These are phyloP conservation scores for Petroica traversi DNA, from an alignment of 2,113 vertebrate genomes.

Conservation along the genomic window DNA sequence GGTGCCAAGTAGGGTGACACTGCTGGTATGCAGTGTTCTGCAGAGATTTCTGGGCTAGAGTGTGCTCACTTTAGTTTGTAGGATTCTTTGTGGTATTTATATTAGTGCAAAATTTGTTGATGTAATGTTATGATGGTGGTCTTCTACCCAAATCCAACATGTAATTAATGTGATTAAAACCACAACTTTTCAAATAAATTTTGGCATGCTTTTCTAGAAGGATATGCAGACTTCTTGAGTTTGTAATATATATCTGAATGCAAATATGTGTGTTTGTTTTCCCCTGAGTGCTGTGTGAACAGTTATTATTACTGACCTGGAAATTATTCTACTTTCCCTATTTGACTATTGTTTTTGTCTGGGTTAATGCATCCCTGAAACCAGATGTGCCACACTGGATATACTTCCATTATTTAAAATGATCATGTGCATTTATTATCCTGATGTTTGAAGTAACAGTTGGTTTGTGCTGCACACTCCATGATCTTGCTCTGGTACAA, in stretches of 20 bases:
- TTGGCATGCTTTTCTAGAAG: slow-evolving; percentile 11
- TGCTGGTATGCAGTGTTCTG: neutral
- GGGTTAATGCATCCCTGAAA: slow-evolving; percentile 49
- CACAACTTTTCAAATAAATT: slow-evolving; percentile 25
- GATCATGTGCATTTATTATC: neutral
- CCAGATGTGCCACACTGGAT: slow-evolving; percentile 51
- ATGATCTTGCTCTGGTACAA: neutral
- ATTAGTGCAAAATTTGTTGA: slow-evolving; percentile 8
- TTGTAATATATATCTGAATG: slow-evolving; percentile 11
- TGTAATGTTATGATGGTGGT: slow-evolving; percentile 34
- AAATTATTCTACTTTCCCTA: slow-evolving; percentile 58
- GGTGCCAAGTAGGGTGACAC: neutral
- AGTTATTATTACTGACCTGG: slow-evolving; percentile 63
- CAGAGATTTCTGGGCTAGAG: neutral
- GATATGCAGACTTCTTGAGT: neutral
- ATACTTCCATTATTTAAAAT: slow-evolving; percentile 22
- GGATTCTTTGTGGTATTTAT: slow-evolving; percentile 17
- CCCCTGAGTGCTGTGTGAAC: slow-evolving; percentile 45
- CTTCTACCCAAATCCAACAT: neutral
- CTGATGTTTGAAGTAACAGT: neutral
- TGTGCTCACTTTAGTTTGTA: neutral
- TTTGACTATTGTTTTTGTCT: slow-evolving; percentile 55
- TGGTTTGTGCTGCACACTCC: neutral
- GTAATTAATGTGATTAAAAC: slow-evolving; percentile 58
- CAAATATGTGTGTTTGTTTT: slow-evolving; percentile 52